phyloP scores from a whole-genome alignment of 2,888 invertebrate genomes.

The Molorchus minor region DNA sequence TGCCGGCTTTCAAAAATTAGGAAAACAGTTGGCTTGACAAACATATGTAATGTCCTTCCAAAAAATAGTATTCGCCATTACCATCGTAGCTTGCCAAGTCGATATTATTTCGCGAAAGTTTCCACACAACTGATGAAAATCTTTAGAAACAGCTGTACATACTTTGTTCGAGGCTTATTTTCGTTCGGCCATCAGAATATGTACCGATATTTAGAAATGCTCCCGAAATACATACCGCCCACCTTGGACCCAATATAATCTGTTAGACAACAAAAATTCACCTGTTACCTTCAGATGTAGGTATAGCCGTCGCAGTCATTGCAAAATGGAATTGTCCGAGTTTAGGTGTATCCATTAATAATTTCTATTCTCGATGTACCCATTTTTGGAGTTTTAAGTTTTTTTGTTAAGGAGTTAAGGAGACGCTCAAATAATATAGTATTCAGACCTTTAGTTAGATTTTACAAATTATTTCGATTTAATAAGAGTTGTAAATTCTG shows the following conservation, averaged over 20 bases:
- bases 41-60: not conserved
- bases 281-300: slow-evolving; percentile 4
- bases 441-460: too few species aligned
- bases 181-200: slow-evolving; percentile 6
- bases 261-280: slow-evolving; percentile 13
- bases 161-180: slow-evolving; percentile 3
- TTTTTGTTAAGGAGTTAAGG: too few species aligned
- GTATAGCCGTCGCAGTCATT: too few species aligned
- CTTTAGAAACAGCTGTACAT: slow-evolving; percentile 9
- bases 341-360: too few species aligned
- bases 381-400: too few species aligned
- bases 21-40: too few species aligned
- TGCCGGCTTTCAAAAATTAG: too few species aligned
- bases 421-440: too few species aligned
- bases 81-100: not conserved
- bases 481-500: too few species aligned
- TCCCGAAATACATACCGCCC: slow-evolving; percentile 23
- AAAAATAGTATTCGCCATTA: not conserved
- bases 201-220: slow-evolving; percentile 16
- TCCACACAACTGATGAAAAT: slow-evolving; percentile 13
- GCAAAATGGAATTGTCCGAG: too few species aligned
- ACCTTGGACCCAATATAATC: not conserved
- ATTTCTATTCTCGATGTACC: too few species aligned
- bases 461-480: too few species aligned
- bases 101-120: not conserved